Conservation (phyloP, 2,888 invertebrate species). For the Drosophila rellima region DNA sequence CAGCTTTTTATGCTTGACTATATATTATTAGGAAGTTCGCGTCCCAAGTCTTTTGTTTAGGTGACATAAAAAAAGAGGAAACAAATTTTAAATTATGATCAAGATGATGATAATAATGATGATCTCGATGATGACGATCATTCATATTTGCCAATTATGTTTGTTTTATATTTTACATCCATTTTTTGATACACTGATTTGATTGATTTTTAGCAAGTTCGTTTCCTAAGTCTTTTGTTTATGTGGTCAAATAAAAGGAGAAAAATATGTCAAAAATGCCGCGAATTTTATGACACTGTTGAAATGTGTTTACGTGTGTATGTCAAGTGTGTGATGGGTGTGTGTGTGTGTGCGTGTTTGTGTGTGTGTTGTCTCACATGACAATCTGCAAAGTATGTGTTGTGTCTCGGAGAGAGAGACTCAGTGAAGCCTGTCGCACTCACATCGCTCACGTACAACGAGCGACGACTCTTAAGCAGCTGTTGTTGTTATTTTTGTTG, state of each 20-base stretch:
- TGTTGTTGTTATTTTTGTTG: slow-evolving; percentile 24
- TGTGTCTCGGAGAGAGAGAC: slow-evolving; percentile 20
- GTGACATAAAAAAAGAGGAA: background rate
- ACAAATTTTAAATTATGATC: background rate
- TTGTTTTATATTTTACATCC: background rate
- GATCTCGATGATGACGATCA: background rate
- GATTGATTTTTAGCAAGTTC: slow-evolving; percentile 45
- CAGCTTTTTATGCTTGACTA: background rate
- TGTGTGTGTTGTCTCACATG: background rate
- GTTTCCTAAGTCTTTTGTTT: slow-evolving; percentile 63
- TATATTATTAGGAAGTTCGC: background rate
- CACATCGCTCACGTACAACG: slow-evolving; percentile 31
- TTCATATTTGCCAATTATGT: background rate
- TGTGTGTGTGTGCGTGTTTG: background rate
- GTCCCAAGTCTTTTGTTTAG: background rate
- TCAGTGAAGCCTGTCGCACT: slow-evolving; percentile 67
- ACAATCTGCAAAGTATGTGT: slow-evolving; percentile 6
- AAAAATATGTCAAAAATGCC: slow-evolving; percentile 16
- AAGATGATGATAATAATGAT: background rate
- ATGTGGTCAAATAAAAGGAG: background rate
- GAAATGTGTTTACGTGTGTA: slow-evolving; percentile 23
- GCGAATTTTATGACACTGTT: slow-evolving; percentile 37
- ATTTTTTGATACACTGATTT: background rate
- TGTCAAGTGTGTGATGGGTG: background rate
- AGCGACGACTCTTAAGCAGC: slow-evolving; percentile 13